Evolutionary conservation across 1,140 invertebrate genomes (phyloP), one percentile per base, ranked within the genome.

Genomic region (Ephestia elutella): DNA sequence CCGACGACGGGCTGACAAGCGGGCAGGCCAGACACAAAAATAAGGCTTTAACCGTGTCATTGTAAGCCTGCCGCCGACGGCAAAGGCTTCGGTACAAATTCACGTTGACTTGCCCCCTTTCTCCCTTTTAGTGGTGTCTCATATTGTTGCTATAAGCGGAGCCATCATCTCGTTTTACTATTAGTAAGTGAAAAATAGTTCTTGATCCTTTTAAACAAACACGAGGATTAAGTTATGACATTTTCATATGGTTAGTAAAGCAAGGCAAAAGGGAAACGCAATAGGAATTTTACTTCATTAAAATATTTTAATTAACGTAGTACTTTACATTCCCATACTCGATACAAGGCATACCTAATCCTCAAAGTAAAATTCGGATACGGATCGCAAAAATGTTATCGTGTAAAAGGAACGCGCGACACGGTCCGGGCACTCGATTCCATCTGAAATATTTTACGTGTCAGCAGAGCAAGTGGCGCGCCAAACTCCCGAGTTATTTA

Each of bases 21-120:
- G 80, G 72, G 74, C 76, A 73, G 77, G 82, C 75, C 80, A 81
- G 77, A 87, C 82, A 77, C 82, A 87, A 87, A 87, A 87, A 87
- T 87, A 86, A 82, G 82, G 85, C 85, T 86, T 86, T 86, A 79
- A 83, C 73, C 82, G 71, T 85, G 85, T 87, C 85, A 87, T 73
- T 71, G 82, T 86, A 86, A 87, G 82, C 83, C 82, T 87, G 85
- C 75, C 73, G 77, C 72, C 80, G 85, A 86, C 85, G 81, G 81
- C 82, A 87, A 87, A 86, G 85, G 81, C 82, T 78, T 70, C 75
- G 69, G 67, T 78, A 84, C 82, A 80, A 86, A 88, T 84, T 84
- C 79, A 72, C 70, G 73, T 81, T 77, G 82, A 81, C 80, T 82
- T 76, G 69, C 21, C 73, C 74, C 69, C 62, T 63, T 73, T 61